Percentiles rank a stretch among this genome's conserved stretches.
Conservation (phyloP, 2,113 vertebrate species). For the Maccullochella peelii region DNA sequence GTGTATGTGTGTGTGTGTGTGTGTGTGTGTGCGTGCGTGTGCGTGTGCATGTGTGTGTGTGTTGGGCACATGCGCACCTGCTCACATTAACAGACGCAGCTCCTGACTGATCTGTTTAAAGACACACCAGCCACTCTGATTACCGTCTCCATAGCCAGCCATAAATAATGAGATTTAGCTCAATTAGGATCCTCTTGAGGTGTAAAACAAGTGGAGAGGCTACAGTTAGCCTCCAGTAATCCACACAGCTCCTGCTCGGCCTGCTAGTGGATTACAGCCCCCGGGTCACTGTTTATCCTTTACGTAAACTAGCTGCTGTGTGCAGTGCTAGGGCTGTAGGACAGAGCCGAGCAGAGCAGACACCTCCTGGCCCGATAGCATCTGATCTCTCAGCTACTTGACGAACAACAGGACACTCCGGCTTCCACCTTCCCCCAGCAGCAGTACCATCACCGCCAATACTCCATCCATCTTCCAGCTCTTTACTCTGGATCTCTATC, state of each 20-base stretch:
- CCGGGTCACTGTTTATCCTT: constrained; percentile 81
- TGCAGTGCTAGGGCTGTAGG: constrained; percentile 42
- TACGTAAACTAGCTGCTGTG: constrained; percentile 76
- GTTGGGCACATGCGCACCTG: constrained; percentile 18
- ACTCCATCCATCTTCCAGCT: constrained; percentile 75
- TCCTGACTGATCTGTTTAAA: constrained; percentile 81
- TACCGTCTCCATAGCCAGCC: constrained; percentile 73
- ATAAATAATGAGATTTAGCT: constrained; percentile 85
- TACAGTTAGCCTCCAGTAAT: constrained; percentile 77
- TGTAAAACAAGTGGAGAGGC: constrained; percentile 79
- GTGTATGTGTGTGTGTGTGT: constrained; percentile 14
- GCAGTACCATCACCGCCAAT: constrained; percentile 56
- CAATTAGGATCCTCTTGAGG: constrained; percentile 83
- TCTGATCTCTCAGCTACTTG: constrained; percentile 79
- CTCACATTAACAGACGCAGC: constrained; percentile 46
- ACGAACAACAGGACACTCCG: constrained; percentile 77
- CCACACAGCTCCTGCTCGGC: constrained; percentile 75
- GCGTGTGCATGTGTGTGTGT: constrained; percentile 14
- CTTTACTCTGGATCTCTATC: constrained; percentile 72
- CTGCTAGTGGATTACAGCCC: constrained; percentile 80
- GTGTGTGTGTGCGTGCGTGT: constrained; percentile 23
- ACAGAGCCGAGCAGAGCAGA: constrained; percentile 59
- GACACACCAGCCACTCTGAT: constrained; percentile 75
- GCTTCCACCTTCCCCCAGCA: constrained; percentile 67
- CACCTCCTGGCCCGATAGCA: constrained; percentile 81